Conservation (phyloP, 2,113 vertebrate genomes). For the Garra rufa region DNA sequence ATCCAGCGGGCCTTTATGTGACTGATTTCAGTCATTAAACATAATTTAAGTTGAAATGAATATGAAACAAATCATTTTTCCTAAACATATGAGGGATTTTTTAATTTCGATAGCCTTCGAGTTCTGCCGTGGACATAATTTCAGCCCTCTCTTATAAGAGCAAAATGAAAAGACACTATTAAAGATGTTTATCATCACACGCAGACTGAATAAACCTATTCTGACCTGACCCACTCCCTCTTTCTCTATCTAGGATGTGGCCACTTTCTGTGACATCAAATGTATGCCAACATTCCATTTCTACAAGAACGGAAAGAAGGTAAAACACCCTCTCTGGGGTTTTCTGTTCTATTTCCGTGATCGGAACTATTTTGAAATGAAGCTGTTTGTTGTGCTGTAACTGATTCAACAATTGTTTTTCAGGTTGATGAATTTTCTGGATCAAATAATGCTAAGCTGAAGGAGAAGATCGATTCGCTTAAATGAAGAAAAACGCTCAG, state of each 20-base stretch:
- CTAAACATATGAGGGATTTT: neutral
- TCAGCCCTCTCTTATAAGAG: neutral
- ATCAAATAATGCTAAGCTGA: neutral
- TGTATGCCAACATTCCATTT: conserved; percentile 96
- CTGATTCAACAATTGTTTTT: conserved; percentile 17
- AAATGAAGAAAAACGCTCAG: conserved; percentile 27
- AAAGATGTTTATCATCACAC: conserved; percentile 23
- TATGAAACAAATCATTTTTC: neutral
- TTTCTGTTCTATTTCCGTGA: neutral
- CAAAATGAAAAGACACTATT: conserved; percentile 40
- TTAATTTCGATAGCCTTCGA: neutral
- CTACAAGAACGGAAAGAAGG: conserved; percentile 82
- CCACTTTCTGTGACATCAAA: conserved; percentile 73
- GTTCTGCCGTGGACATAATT: neutral
- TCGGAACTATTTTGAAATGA: neutral
- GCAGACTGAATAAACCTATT: neutral
- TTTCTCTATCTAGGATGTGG: conserved; percentile 81
- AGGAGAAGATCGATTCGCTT: neutral
- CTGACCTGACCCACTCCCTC: neutral
- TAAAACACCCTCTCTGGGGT: conserved; percentile 58
- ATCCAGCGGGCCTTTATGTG: neutral
- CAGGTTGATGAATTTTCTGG: conserved; percentile 70
- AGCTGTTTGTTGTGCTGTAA: neutral
- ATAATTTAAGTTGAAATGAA: neutral
- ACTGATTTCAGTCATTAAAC: neutral